Evolutionary conservation across 2,113 vertebrate genomes (phyloP).

Genomic region (Epinephelus moara): DNA sequence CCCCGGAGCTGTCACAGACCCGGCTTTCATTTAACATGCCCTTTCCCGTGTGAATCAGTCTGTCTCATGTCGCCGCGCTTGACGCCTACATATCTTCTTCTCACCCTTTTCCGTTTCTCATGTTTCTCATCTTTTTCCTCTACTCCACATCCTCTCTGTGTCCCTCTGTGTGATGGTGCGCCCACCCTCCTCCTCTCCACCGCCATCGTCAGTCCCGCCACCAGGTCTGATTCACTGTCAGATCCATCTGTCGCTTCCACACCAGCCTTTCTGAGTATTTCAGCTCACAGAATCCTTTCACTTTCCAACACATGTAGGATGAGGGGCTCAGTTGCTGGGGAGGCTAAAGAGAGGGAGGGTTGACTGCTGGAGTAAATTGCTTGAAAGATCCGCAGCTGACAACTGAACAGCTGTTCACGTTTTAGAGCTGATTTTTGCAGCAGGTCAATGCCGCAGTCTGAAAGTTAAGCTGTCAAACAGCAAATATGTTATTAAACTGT

Average conservation of each 20-base stretch:
- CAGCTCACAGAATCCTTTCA: slow-evolving; percentile 32
- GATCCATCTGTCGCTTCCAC: slow-evolving; percentile 54
- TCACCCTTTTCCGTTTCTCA: slow-evolving; percentile 42
- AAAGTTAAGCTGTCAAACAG: slow-evolving; percentile 27
- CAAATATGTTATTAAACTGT: slow-evolving; percentile 7
- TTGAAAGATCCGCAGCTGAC: neutral
- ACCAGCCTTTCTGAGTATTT: slow-evolving; percentile 21
- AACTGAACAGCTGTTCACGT: neutral
- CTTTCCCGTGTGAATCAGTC: slow-evolving; percentile 64
- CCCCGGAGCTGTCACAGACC: slow-evolving; percentile 55
- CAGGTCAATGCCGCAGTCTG: neutral
- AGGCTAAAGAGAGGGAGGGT: neutral
- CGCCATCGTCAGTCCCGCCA: neutral
- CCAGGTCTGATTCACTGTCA: slow-evolving; percentile 55
- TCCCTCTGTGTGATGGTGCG: slow-evolving; percentile 33
- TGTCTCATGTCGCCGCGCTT: slow-evolving; percentile 63
- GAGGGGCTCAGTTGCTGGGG: neutral
- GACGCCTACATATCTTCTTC: slow-evolving; percentile 53
- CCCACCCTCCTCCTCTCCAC: slow-evolving; percentile 2
- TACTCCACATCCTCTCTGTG: neutral
- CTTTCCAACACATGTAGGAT: slow-evolving; percentile 1
- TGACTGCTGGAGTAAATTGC: neutral
- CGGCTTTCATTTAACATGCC: slow-evolving; percentile 70
- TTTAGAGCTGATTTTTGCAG: neutral
- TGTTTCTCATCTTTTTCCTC: slow-evolving; percentile 32